Base-by-base conservation (phyloP, 2,797 vertebrate species). In the Macroramphosus scolopax region DNA sequence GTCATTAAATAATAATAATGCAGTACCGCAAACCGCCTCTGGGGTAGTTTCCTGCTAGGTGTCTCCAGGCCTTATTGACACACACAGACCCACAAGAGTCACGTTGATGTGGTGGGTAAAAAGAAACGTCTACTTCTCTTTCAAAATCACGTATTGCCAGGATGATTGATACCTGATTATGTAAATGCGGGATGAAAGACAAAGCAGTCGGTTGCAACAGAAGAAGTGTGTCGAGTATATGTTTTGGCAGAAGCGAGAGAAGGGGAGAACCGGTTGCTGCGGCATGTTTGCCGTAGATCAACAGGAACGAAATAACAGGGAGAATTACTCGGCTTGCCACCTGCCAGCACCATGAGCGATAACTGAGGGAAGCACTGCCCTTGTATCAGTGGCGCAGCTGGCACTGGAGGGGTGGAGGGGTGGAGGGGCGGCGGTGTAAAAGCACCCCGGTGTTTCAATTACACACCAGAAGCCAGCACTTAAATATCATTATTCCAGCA, bases 401-500 rank as follows among this genome's bases (percentile, higher is more conserved):
- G 80, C 51, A 57, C 20, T 28, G 18, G 14, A 43, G 24, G 39
- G 25, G 25, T 39, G 36, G 45, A 42, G 39, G 11, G 33, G n/a
- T n/a, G n/a, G n/a, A n/a, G n/a, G n/a, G n/a, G n/a, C 22, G 17
- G 13, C 10, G 13, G 3, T 34, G 58, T 54, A 63, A 82, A 70
- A 68, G 65, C 32, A 12, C 40, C 60, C 46, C 60, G 37, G 58
- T 60, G 49, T 81, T 87, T 82, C 77, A 85, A 78, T 86, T 82
- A 85, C 77, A 66, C 68, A 68, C 61, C 56, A 75, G 72, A 67
- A 74, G 47, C 63, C 54, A 49, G 63, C 51, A 67, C 72, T 75
- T 53, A 58, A 68, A 68, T 57, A 69, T 67, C 46, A 73, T 79
- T 83, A 78, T 64, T 75, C 53, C 60, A 48, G 54, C 63, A 68